Base-by-base conservation (phyloP, 1,140 invertebrate genomes). In the Epicauta chinensis region DNA sequence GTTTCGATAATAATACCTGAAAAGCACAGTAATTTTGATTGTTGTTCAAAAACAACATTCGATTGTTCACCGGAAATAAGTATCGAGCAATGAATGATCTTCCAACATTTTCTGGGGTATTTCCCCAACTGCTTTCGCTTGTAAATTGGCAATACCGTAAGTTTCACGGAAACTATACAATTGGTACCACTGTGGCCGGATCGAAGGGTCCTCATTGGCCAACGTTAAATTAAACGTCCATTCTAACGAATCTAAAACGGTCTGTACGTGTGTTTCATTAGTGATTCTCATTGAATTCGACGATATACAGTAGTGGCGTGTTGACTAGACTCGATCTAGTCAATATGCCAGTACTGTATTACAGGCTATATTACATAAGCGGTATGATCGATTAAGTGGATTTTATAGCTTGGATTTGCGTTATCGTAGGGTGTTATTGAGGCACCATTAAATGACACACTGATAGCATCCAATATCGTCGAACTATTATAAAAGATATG, bases 371-470 rank as follows among this genome's bases (percentile, higher is more conserved):
- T 80, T 72, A 86, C 83, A 54, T 71, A 82, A 48, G 73, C 78
- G 1, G 58, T 68, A 0, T 72, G 65, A 60, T 90, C 81, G 0
- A 90, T 72, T 2, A 75, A 72, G 59, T 87, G 90, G 3, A 91
- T 76, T 60, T 84, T 80, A 63, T 90, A 95, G 44, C 89, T 90
- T 6, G 89, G 82, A 73, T 93, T 93, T 47, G 87, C 77, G 51
- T 80, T 63, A 0, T 71, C 61, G 41, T 72, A 85, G 0, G 80
- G 62, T 2, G 88, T 90, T 1, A 87, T 67, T 59, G 84, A 84
- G 11, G 88, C 89, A 1, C 80, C 83, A 47, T 91, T 86, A 77
- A 86, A 92, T 3, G 84, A 82, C 2, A 93, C 75, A 45, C 75
- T 79, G 0, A 81, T 77, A 12, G 60, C 53, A 42, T 65, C 65